Evolutionary conservation across 92 coral and sea anemone species (phyloP).

Genomic region (Bergia sp.): DNA sequence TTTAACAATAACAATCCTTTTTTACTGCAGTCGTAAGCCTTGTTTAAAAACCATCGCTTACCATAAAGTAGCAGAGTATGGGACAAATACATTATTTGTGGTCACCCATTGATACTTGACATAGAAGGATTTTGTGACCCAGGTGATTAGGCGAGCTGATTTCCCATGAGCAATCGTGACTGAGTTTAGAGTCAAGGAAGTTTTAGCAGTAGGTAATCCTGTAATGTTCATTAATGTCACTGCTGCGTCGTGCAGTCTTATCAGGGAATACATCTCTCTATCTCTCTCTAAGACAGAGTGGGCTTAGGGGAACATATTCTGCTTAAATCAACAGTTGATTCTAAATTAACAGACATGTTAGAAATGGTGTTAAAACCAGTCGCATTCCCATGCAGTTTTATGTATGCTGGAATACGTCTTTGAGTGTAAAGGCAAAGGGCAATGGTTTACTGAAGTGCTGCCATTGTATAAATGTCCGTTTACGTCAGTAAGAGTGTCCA

Average conservation of each 20-base stretch:
- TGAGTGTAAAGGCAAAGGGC: not conserved
- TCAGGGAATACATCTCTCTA: not conserved
- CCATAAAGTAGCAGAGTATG: not conserved
- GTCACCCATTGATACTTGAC: not conserved
- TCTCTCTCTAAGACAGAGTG: not conserved
- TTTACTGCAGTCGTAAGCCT: not conserved
- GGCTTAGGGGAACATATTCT: not conserved
- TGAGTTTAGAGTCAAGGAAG: conserved; percentile 3
- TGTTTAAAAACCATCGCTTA: not conserved
- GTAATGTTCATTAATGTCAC: conserved; percentile 1
- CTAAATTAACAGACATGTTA: not conserved
- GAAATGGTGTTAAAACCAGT: not conserved
- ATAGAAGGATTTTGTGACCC: not conserved
- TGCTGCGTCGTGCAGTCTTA: not conserved
- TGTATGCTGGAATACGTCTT: not conserved
- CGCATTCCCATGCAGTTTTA: not conserved
- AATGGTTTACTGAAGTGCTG: not conserved
- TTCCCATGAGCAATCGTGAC: not conserved
- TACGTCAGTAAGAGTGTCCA: not conserved
- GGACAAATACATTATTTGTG: not conserved
- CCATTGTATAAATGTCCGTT: not conserved
- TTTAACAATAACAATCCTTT: conserved; percentile 20
- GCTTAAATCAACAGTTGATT: not conserved
- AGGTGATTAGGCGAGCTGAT: not conserved
- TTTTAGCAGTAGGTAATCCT: conserved; percentile 17